Base-by-base conservation (phyloP, 2,113 vertebrate genomes). In the Struthio camelus region DNA sequence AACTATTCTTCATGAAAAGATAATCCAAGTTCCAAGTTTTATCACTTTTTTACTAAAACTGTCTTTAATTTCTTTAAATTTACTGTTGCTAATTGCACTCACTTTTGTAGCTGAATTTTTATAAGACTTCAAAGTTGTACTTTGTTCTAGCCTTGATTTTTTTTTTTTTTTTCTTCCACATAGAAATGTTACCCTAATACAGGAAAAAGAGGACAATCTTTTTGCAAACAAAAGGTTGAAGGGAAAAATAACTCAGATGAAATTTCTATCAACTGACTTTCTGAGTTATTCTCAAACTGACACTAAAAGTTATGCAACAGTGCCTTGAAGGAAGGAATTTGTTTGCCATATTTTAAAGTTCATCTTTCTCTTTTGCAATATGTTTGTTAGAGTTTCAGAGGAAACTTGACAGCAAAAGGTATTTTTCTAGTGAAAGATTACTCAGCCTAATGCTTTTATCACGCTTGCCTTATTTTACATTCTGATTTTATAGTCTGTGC, bases 371-470 rank as follows among this genome's bases (percentile, higher is more conserved):
- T 61, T 92, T 69, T 69, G 20, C n/a, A 70, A 2, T 69, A 36
- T 69, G 2, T 71, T 95, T 91, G 20, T 69, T 88, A 59, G 61
- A 82, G n/a, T 89, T 92, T 87, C 22, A 28, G 40, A 51, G 36
- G 28, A 94, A 94, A 87, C 51, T n/a, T 90, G 42, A 73, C 25
- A 54, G 53, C 32, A 77, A 77, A 94, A 46, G 48, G 44, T 90
- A 10, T 59, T 92, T 95, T 96, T 90, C 53, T 85, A 85, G 42
- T 85, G 38, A 78, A 96, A 42, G 18, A 40, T 25, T 28, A 22
- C 46, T 64, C 54, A 87, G 65, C 66, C 56, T 93, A 91, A 80
- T 80, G 81, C 38, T 91, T 76, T 95, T 97, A 48, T 91, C 65
- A 51, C 0, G 3, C 64, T 89, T 92, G 38, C 61, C 28, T 59